A percentile compares a stretch with the other conserved stretches of the same genome.
Conservation (phyloP, 2,888 invertebrate genomes). For the Merodon equestris region DNA sequence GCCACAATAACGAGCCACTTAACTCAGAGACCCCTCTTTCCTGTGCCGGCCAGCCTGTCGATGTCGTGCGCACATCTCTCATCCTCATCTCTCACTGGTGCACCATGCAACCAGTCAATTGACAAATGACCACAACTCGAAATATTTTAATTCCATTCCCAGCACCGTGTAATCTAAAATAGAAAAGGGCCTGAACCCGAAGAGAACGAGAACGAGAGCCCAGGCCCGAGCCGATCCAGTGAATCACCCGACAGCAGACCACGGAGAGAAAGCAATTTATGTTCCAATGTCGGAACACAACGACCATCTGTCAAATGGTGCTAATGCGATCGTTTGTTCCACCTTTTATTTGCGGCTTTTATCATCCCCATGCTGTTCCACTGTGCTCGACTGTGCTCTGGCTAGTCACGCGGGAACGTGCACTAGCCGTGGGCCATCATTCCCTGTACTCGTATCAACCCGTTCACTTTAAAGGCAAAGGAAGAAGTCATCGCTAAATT, state of each 20-base stretch:
- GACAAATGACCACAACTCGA: slow-evolving; percentile 54
- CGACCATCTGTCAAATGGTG: slow-evolving; percentile 68
- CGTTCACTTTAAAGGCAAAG: slow-evolving; percentile 25
- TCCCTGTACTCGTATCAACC: slow-evolving; percentile 1
- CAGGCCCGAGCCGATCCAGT: slow-evolving; percentile 14
- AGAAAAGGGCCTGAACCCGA: slow-evolving; percentile 16
- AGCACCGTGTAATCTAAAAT: slow-evolving; percentile 15
- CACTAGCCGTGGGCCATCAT: slow-evolving; percentile 30
- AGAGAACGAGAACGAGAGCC: neutral
- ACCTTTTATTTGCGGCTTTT: slow-evolving; percentile 55
- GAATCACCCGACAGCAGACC: slow-evolving; percentile 52
- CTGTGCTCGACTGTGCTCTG: no score
- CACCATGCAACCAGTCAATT: slow-evolving; percentile 32
- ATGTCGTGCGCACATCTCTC: neutral
- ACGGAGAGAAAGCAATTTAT: slow-evolving; percentile 57
- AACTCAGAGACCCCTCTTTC: slow-evolving; percentile 1
- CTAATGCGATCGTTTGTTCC: slow-evolving; percentile 68
- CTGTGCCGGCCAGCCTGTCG: no score
- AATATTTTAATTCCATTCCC: slow-evolving; percentile 50
- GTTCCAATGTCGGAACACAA: slow-evolving; percentile 61
- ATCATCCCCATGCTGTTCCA: slow-evolving; percentile 22
- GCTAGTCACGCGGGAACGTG: slow-evolving; percentile 63
- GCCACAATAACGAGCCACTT: slow-evolving; percentile 19
- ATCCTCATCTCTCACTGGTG: slow-evolving; percentile 12
- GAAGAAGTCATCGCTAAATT: slow-evolving; percentile 62